These are phyloP conservation scores for Trichonephila clavipes DNA, from an alignment of 1,140 invertebrate species.

Conservation along the genomic window DNA sequence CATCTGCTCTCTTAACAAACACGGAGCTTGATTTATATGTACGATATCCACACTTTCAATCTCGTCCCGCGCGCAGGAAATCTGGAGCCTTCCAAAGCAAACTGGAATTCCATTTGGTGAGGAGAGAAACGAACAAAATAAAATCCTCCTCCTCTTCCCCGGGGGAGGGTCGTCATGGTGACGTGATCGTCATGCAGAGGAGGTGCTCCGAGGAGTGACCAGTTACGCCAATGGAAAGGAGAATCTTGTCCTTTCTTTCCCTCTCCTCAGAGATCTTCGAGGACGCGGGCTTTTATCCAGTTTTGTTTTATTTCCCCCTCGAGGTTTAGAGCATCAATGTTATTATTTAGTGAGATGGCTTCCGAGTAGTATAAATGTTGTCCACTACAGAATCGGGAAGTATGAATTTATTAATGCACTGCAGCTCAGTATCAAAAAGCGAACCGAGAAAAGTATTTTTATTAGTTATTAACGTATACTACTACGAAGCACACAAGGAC, in stretches of 20 bases:
- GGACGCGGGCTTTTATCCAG: background rate
- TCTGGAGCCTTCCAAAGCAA: constrained; percentile 9
- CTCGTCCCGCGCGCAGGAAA: background rate
- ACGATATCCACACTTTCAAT: constrained; percentile 43
- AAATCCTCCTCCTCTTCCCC: background rate
- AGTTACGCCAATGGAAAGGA: background rate
- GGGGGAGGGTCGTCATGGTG: background rate
- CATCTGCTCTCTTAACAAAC: constrained; percentile 19
- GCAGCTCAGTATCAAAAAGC: too few species aligned
- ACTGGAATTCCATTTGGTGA: constrained; percentile 16
- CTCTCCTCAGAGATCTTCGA: background rate
- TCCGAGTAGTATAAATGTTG: too few species aligned
- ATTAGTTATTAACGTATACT: too few species aligned
- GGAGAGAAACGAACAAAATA: background rate
- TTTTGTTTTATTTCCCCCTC: background rate
- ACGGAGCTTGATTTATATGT: constrained; percentile 27
- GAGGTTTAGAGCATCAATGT: background rate
- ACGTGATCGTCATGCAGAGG: background rate
- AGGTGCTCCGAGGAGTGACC: background rate
- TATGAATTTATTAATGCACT: too few species aligned
- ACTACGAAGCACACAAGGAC: too few species aligned
- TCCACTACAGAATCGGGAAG: too few species aligned
- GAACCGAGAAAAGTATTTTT: too few species aligned
- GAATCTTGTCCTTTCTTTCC: background rate
- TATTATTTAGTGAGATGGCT: too few species aligned